Evolutionary conservation across 1,140 invertebrate species (phyloP).

Genomic region (Bombus cullumanus): DNA sequence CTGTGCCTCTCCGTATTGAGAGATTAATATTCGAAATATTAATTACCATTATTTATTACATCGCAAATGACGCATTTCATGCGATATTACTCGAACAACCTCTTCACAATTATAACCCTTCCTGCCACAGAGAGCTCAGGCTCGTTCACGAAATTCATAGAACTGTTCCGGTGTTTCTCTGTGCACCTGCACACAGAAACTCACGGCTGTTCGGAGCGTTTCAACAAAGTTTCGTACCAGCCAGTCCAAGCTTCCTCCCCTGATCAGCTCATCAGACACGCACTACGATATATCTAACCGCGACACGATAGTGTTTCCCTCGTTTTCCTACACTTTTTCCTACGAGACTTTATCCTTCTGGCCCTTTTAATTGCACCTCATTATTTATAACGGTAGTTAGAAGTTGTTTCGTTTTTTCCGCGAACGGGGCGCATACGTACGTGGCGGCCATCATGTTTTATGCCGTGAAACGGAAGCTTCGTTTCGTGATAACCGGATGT

Average conservation of each 20-base stretch:
- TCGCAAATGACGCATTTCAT: background rate
- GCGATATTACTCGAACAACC: slow-evolving; percentile 30
- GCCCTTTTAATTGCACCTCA: slow-evolving; percentile 62
- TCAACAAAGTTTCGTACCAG: slow-evolving; percentile 69
- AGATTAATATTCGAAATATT: background rate
- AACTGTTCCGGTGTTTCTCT: slow-evolving; percentile 18
- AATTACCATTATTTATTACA: background rate
- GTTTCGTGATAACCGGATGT: slow-evolving; percentile 45
- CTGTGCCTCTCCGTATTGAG: background rate
- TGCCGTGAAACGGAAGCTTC: slow-evolving; percentile 3
- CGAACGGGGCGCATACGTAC: background rate
- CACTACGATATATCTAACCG: slow-evolving; percentile 59
- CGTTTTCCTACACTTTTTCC: slow-evolving; percentile 45
- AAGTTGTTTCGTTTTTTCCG: slow-evolving; percentile 51
- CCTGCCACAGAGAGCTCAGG: background rate
- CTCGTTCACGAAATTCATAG: slow-evolving; percentile 53
- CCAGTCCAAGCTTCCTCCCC: slow-evolving; percentile 51
- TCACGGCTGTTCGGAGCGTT: slow-evolving; percentile 37
- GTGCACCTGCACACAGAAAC: slow-evolving; percentile 23
- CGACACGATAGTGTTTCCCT: slow-evolving; percentile 66
- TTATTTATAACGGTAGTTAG: slow-evolving; percentile 65
- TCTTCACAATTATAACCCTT: slow-evolving; percentile 44
- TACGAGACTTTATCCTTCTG: background rate
- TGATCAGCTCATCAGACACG: slow-evolving; percentile 62
- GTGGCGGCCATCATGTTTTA: background rate